Evolutionary conservation across 2,113 vertebrate genomes (phyloP).

Genomic region (Etheostoma cragini): DNA sequence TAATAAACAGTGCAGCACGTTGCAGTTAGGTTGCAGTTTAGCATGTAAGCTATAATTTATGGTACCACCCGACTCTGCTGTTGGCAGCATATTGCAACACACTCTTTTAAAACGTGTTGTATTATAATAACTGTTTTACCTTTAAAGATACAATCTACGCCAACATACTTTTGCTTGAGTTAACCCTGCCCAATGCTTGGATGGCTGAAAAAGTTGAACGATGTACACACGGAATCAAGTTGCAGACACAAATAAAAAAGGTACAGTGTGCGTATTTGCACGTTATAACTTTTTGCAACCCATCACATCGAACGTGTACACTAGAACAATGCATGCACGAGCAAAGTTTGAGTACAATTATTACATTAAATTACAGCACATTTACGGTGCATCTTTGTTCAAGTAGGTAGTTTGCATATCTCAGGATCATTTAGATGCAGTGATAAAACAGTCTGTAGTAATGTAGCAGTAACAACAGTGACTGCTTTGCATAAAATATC

Average conservation of each 20-base stretch:
- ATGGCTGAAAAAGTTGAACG: not conserved
- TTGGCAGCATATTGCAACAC: constrained; percentile 33
- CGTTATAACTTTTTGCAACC: not conserved
- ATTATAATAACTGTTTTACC: constrained; percentile 8
- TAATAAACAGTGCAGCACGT: constrained; percentile 7
- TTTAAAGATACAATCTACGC: not conserved
- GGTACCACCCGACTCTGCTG: not conserved
- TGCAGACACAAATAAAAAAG: not conserved
- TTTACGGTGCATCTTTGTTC: constrained; percentile 24
- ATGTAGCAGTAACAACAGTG: constrained; percentile 19
- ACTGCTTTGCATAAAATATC: constrained; percentile 59
- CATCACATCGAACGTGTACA: not conserved
- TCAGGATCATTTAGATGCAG: constrained; percentile 19
- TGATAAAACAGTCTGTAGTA: constrained; percentile 44
- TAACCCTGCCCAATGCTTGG: not conserved
- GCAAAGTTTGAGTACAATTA: constrained; percentile 6
- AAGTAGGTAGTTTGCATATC: constrained; percentile 23
- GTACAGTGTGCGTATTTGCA: not conserved
- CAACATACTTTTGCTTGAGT: not conserved
- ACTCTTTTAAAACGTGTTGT: not conserved
- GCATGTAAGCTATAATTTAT: constrained; percentile 12
- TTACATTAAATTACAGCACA: constrained; percentile 9
- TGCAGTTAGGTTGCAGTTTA: not conserved
- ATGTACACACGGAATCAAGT: not conserved
- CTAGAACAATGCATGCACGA: not conserved